These are phyloP conservation scores for Drosophila kanekoi DNA, from an alignment of 2,888 invertebrate species.

Conservation along the genomic window DNA sequence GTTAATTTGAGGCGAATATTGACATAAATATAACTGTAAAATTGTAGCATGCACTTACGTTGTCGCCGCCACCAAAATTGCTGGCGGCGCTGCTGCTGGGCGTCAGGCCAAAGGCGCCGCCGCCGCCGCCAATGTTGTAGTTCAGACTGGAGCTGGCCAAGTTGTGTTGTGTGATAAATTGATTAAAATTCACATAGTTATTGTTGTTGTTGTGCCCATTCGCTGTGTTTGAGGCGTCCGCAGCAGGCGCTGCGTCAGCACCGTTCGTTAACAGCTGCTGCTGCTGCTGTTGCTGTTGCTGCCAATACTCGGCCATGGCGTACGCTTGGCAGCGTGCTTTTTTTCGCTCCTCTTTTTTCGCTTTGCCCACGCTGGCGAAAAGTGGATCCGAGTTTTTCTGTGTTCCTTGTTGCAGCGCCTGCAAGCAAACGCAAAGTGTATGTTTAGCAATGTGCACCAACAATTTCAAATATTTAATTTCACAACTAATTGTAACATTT, in stretches of 20 bases:
- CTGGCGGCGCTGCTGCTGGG: conserved; percentile 19
- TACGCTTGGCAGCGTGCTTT: conserved; percentile 37
- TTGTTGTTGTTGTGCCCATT: conserved; percentile 65
- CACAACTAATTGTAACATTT: conserved; percentile 56
- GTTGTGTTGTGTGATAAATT: conserved; percentile 84
- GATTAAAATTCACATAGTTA: conserved; percentile 84
- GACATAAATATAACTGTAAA: neutral
- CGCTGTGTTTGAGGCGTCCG: conserved; percentile 1
- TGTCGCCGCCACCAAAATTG: conserved; percentile 12
- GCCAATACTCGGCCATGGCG: conserved; percentile 71
- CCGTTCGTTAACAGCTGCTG: conserved; percentile 30
- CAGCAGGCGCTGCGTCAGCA: conserved; percentile 28
- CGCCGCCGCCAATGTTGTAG: conserved; percentile 44
- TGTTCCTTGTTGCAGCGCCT: conserved; percentile 24
- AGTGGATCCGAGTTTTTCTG: conserved; percentile 45
- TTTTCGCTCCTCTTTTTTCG: conserved; percentile 50
- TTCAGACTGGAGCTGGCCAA: conserved; percentile 36
- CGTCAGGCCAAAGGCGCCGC: conserved; percentile 50
- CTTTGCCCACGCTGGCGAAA: conserved; percentile 55
- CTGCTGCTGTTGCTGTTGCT: conserved; percentile 35
- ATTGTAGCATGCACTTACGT: conserved; percentile 10
- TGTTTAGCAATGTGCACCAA: conserved; percentile 1
- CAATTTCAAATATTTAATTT: conserved; percentile 37
- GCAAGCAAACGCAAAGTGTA: conserved; percentile 26
- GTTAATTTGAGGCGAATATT: neutral